Evolutionary conservation across 2,113 vertebrate genomes (phyloP).

Genomic region (Psilopogon haemacephalus): DNA sequence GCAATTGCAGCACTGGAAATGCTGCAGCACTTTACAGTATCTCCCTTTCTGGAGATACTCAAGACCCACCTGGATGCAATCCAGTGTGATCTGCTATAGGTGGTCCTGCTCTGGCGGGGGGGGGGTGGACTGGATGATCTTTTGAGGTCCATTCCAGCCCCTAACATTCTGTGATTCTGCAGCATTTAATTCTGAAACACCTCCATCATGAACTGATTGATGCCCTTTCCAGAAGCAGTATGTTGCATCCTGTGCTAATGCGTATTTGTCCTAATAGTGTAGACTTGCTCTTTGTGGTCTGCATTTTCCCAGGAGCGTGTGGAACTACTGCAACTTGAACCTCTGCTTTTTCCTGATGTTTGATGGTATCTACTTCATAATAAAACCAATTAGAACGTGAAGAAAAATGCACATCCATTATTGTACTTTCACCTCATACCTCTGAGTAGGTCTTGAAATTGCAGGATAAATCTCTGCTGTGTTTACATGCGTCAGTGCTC

Average conservation of each 20-base stretch:
- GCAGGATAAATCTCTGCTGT: neutral
- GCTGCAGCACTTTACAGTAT: too few relatives aligned
- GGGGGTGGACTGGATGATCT: too few relatives aligned
- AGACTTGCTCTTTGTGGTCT: neutral
- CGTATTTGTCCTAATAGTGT: neutral
- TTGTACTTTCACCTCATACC: neutral
- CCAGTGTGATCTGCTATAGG: too few relatives aligned
- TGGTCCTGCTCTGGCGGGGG: too few relatives aligned
- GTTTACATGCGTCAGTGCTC: neutral
- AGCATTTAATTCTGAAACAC: neutral
- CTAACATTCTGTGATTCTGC: too few relatives aligned
- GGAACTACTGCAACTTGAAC: neutral
- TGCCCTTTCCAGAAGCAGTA: neutral
- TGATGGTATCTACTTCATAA: neutral
- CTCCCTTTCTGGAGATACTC: too few relatives aligned
- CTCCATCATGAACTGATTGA: neutral
- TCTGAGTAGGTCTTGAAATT: neutral
- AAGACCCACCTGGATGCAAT: too few relatives aligned
- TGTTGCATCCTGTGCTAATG: neutral
- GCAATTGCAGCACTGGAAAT: neutral
- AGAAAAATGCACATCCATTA: neutral
- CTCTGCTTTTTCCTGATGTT: neutral
- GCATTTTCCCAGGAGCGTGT: neutral
- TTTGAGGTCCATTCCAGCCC: too few relatives aligned
- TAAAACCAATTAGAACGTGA: neutral